Evolutionary conservation across 2,888 invertebrate genomes (phyloP).

Genomic region (Toxonevra muliebris): DNA sequence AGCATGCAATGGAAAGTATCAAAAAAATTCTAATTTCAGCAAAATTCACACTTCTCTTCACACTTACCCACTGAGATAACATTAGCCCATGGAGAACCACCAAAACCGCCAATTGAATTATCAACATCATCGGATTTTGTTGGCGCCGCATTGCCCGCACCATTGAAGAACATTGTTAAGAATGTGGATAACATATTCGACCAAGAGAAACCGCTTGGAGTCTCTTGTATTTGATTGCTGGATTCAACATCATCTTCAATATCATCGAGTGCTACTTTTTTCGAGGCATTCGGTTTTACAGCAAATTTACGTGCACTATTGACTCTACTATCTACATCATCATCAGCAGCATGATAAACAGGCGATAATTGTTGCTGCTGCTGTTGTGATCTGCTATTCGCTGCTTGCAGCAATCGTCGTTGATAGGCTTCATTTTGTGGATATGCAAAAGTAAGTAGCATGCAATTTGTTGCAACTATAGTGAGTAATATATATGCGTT

Average conservation of each 20-base stretch:
- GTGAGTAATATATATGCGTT: slow-evolving; percentile 76
- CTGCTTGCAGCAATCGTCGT: slow-evolving; percentile 44
- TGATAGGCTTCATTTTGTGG: slow-evolving; percentile 67
- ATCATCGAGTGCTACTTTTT: slow-evolving; percentile 85
- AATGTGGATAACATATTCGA: slow-evolving; percentile 86
- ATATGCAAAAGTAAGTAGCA: slow-evolving; percentile 75
- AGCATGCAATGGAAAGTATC: not conserved
- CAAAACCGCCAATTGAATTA: slow-evolving; percentile 70
- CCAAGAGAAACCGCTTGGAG: slow-evolving; percentile 83
- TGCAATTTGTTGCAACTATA: slow-evolving; percentile 73
- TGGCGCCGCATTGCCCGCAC: slow-evolving; percentile 68
- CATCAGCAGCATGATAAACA: slow-evolving; percentile 46
- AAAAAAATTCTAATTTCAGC: not conserved
- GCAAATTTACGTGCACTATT: slow-evolving; percentile 76
- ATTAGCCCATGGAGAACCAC: slow-evolving; percentile 88
- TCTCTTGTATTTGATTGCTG: slow-evolving; percentile 80
- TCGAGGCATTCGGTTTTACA: slow-evolving; percentile 87
- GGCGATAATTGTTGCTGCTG: slow-evolving; percentile 47
- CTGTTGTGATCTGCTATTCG: slow-evolving; percentile 31
- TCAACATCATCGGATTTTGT: slow-evolving; percentile 83
- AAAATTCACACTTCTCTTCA: not conserved
- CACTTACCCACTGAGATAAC: slow-evolving; percentile 76
- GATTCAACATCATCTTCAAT: slow-evolving; percentile 80
- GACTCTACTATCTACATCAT: slow-evolving; percentile 35
- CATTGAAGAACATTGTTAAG: slow-evolving; percentile 88